A percentile compares a stretch with the other conserved stretches of the same genome.
These are phyloP conservation scores for Drosophila borborema DNA, from an alignment of 2,888 invertebrate species.

Conservation along the genomic window DNA sequence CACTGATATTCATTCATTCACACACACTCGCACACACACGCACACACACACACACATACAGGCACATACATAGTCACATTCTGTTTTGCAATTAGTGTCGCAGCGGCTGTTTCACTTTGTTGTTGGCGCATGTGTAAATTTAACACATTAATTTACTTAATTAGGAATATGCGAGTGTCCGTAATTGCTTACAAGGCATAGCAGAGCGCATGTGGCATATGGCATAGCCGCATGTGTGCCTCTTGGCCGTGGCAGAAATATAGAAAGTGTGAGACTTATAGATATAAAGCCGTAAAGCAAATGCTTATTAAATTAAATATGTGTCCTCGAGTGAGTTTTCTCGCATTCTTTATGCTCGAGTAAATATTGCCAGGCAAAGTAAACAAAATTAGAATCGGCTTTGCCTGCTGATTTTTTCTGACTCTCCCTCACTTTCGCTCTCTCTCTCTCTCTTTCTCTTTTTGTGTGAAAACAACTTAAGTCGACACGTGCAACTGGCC, in stretches of 20 bases:
- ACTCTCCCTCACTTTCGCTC: background rate
- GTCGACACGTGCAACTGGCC: constrained; percentile 12
- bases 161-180: constrained; percentile 74
- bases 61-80: constrained; percentile 39
- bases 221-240: constrained; percentile 62
- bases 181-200: constrained; percentile 73
- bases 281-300: constrained; percentile 61
- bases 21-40: background rate
- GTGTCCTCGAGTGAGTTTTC: constrained; percentile 24
- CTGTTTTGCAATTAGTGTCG: constrained; percentile 79
- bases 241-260: background rate
- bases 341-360: constrained; percentile 26
- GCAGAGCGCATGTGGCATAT: constrained; percentile 54
- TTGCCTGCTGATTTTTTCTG: background rate
- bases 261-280: constrained; percentile 35
- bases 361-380: constrained; percentile 34
- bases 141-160: constrained; percentile 78
- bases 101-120: constrained; percentile 76
- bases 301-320: constrained; percentile 78
- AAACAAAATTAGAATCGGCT: constrained; percentile 8
- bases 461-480: constrained; percentile 14
- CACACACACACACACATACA: background rate
- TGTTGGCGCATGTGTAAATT: constrained; percentile 71
- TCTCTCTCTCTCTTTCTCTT: background rate
- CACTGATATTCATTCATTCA: constrained; percentile 10